phyloP scores from a whole-genome alignment of 1,140 invertebrate species.

The Gyrodactylus bullatarudis region DNA sequence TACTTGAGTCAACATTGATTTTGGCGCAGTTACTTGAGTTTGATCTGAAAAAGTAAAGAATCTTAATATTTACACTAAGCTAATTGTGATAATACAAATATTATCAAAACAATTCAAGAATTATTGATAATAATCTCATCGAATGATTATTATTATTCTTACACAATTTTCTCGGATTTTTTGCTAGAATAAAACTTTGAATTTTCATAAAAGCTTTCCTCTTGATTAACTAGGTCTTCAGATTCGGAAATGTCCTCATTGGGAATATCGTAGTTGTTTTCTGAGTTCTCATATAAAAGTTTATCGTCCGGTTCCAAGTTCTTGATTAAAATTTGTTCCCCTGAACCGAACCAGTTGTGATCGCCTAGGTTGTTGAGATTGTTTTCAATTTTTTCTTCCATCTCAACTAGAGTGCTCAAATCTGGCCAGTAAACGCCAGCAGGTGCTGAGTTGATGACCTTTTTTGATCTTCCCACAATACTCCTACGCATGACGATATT shows the following conservation, averaged over 20 bases:
- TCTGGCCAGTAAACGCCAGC: not conserved
- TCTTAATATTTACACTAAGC: no score
- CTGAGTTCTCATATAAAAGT: not conserved
- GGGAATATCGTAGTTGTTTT: not conserved
- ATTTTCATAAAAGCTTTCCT: not conserved
- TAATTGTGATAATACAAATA: no score
- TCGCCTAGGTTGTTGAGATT: not conserved
- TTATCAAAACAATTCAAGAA: no score
- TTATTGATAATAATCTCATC: no score
- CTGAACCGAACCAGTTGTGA: not conserved
- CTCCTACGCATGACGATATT: not conserved
- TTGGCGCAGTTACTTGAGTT: no score
- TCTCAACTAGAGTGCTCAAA: not conserved
- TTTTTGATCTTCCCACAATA: not conserved
- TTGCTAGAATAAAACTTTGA: not conserved
- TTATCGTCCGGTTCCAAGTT: not conserved
- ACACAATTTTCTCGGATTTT: no score
- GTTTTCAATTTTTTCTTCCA: not conserved
- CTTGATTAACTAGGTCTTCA: not conserved
- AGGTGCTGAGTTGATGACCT: not conserved
- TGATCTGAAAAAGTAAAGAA: no score
- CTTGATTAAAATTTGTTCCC: not conserved
- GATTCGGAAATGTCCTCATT: no score
- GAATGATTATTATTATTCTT: no score
- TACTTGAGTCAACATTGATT: no score